phyloP scores from a whole-genome alignment of 2,888 invertebrate species.

The Dasysyrphus tricinctus region DNA sequence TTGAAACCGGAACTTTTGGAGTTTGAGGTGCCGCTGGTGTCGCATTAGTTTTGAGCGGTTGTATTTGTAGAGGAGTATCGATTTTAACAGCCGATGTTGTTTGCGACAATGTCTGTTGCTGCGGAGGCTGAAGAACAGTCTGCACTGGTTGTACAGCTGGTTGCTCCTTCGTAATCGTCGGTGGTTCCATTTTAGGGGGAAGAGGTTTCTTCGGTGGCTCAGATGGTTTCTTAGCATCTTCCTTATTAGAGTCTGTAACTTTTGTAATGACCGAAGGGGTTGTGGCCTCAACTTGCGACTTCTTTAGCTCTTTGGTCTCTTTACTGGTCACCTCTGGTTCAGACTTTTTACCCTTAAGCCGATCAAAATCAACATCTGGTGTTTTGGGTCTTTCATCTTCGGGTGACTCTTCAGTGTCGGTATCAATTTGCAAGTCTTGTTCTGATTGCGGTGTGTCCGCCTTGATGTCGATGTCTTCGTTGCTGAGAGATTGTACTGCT shows the following conservation, averaged over 20 bases:
- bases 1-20: conserved; percentile 74
- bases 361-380: conserved; percentile 82
- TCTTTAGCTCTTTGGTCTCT: conserved; percentile 33
- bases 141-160: conserved; percentile 81
- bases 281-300: background rate
- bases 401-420: conserved; percentile 90
- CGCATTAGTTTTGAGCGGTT: conserved; percentile 36
- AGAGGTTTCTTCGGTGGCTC: conserved; percentile 80
- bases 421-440: conserved; percentile 92
- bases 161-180: conserved; percentile 80
- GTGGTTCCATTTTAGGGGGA: conserved; percentile 82
- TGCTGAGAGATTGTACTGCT: conserved; percentile 91
- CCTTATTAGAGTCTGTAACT: conserved; percentile 52
- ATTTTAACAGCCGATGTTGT: conserved; percentile 28
- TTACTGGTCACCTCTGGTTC: conserved; percentile 7
- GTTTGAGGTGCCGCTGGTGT: conserved; percentile 83
- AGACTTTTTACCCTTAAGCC: conserved; percentile 48
- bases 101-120: conserved; percentile 53
- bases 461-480: conserved; percentile 89
- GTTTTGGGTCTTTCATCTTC: conserved; percentile 85
- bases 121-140: conserved; percentile 79
- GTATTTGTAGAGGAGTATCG: conserved; percentile 42
- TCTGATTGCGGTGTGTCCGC: conserved; percentile 94
- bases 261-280: conserved; percentile 80
- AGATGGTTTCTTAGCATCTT: conserved; percentile 76